Evolutionary conservation across 2,888 invertebrate genomes (phyloP), one percentile per base, ranked within the genome.

Genomic region (Petrophora chlorosata): DNA sequence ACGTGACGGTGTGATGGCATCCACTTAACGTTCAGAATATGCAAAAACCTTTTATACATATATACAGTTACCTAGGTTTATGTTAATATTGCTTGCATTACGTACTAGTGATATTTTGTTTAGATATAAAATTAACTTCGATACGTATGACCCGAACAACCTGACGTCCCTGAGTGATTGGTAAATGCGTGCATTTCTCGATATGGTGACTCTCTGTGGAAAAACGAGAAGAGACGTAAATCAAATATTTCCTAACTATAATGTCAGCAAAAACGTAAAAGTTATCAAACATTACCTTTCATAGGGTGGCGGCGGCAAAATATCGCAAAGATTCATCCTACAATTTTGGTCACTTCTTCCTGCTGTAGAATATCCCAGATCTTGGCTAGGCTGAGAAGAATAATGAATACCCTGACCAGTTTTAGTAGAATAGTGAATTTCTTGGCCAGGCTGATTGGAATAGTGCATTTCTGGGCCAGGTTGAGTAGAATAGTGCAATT

Each of bases 321-420:
- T 89, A 66, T 90, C 89, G 64, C 89, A 89, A 61, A 91, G 70
- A 72, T 91, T 91, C 82, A 91, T 86, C 44, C 88, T 82, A 63
- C 83, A 86, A 48, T 85, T 86, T 49, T 85, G 81, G 36, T 88
- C 88, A 50, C 77, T 82, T 36, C 84, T 76, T 2, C 73, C 79
- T 49, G 76, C 82, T 36, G 69, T 84, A 42, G 80, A 76, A 54
- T 80, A 84, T 62, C 80, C 78, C 16, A 35, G 13, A 7, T 41
- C 40, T 34, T 23, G 46, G 36, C 33, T 12, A 7, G 33, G 5
- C 16, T 33, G 19, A 33, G 69, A 83, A 44, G 80, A 76, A 54
- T 81, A 84, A 63, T 79, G 78, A 13, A 33, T 12, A 5, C 28
- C 39, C 14, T 13, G 45, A 7, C 22, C 19, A n/a, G 9, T 19